A percentile compares a stretch with the other conserved stretches of the same genome.
Evolutionary conservation across 2,113 vertebrate species (phyloP).

Genomic region (Pomatorhinus ruficollis): DNA sequence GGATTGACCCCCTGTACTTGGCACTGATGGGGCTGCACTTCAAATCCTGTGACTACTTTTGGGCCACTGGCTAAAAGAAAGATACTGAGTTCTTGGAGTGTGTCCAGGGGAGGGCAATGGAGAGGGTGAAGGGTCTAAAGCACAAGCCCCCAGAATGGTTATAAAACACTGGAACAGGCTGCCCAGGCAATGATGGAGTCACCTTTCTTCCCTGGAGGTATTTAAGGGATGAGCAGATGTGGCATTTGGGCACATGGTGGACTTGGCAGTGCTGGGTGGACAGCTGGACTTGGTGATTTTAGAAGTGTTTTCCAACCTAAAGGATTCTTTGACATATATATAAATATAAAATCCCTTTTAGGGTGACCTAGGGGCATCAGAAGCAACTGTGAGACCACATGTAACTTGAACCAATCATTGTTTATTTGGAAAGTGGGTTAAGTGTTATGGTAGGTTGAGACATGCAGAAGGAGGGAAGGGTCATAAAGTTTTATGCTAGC

Average conservation of each 20-base stretch:
- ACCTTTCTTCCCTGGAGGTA: neutral
- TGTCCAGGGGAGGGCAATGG: too few species aligned
- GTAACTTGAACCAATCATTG: neutral
- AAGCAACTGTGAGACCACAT: neutral
- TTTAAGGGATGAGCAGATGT: neutral
- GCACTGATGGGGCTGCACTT: neutral
- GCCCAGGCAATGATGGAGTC: too few species aligned
- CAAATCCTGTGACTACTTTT: neutral
- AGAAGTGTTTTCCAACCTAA: neutral
- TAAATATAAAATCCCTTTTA: neutral
- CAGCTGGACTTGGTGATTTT: neutral
- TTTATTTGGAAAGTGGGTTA: neutral
- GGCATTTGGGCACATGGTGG: too few species aligned
- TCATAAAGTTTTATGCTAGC: neutral
- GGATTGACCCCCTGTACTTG: fast-evolving
- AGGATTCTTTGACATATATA: neutral
- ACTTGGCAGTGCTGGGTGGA: neutral
- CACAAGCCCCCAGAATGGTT: fast-evolving
- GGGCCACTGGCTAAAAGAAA: neutral
- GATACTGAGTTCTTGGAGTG: neutral
- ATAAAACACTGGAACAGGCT: neutral
- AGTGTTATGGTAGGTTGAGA: neutral
- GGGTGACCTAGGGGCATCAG: neutral
- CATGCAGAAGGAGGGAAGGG: neutral
- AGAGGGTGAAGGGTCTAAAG: neutral